Conservation (phyloP, 30 jellyfish, hydroid and myxozoan species). For the Turritopsis dohrnii region DNA sequence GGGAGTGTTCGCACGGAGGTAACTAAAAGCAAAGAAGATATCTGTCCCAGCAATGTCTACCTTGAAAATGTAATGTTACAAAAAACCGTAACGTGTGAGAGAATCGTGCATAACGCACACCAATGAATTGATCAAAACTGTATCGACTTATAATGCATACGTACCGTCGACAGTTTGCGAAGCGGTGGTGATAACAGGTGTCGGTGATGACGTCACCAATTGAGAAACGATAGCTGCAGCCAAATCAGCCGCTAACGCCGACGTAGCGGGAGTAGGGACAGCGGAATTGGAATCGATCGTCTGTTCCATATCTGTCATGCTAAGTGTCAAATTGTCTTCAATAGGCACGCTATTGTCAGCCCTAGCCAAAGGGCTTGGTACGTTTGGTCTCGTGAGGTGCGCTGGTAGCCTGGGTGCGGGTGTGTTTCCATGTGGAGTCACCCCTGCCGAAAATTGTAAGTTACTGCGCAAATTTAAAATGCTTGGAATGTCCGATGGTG, state of each 20-base stretch:
- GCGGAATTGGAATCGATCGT: not conserved
- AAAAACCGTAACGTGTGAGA: too few relatives aligned
- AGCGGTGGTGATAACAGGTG: conserved; percentile 58
- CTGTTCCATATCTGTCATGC: not conserved
- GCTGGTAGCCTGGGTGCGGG: conserved; percentile 10
- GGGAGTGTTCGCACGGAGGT: not conserved
- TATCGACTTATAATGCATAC: too few relatives aligned
- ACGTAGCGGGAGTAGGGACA: conserved; percentile 1
- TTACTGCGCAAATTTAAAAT: not conserved
- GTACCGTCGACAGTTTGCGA: conserved; percentile 48
- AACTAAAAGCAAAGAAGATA: not conserved
- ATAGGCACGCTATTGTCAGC: not conserved
- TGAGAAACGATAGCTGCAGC: conserved; percentile 92
- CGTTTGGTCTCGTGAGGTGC: not conserved
- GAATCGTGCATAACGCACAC: too few relatives aligned
- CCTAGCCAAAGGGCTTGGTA: conserved; percentile 27
- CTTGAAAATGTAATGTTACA: too few relatives aligned
- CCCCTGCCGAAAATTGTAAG: not conserved
- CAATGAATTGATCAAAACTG: too few relatives aligned
- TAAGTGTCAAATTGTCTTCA: not conserved
- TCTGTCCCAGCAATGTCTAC: too few relatives aligned
- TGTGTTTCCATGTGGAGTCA: not conserved
- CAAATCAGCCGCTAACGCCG: conserved; percentile 75
- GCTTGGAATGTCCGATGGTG: conserved; percentile 21
- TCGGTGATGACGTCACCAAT: conserved; percentile 68